phyloP scores from a whole-genome alignment of 2,888 invertebrate genomes.

The Steinernema carpocapsae region DNA sequence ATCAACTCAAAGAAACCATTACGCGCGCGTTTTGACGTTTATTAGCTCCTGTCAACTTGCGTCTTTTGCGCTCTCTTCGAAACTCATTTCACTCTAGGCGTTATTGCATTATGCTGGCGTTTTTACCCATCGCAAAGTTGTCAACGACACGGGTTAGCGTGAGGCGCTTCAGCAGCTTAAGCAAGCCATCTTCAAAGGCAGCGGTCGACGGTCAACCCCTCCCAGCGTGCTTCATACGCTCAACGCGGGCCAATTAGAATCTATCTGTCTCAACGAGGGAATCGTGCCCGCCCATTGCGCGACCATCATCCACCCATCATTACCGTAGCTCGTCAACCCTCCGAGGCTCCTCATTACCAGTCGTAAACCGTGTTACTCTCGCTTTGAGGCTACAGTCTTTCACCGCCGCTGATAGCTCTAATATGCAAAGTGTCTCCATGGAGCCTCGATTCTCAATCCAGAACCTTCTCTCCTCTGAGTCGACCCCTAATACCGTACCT shows the following conservation, averaged over 20 bases:
- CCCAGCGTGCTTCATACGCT: too few species aligned
- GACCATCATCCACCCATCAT: slow-evolving; percentile 22
- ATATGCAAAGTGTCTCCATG: slow-evolving; percentile 19
- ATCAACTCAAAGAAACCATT: slow-evolving; percentile 29
- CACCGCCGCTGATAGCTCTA: not conserved
- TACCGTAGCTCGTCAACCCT: slow-evolving; percentile 4
- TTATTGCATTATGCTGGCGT: slow-evolving; percentile 24
- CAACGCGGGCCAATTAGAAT: slow-evolving; percentile 13
- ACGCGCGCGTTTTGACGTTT: slow-evolving; percentile 31
- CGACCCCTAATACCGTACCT: not conserved
- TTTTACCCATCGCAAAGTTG: not conserved
- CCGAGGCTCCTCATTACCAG: too few species aligned
- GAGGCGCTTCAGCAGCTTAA: too few species aligned
- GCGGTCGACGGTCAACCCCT: too few species aligned
- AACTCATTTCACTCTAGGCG: slow-evolving; percentile 23
- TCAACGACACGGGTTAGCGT: not conserved
- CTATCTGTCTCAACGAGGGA: slow-evolving; percentile 10
- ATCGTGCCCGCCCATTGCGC: slow-evolving; percentile 17
- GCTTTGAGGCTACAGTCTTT: not conserved
- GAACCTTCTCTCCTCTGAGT: not conserved
- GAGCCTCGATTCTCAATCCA: slow-evolving; percentile 15
- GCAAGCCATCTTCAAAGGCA: too few species aligned
- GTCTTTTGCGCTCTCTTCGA: not conserved
- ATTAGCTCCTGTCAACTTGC: slow-evolving; percentile 19
- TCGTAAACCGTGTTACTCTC: too few species aligned